Conservation (phyloP, 2,888 invertebrate species). For the Hyles lineata region DNA sequence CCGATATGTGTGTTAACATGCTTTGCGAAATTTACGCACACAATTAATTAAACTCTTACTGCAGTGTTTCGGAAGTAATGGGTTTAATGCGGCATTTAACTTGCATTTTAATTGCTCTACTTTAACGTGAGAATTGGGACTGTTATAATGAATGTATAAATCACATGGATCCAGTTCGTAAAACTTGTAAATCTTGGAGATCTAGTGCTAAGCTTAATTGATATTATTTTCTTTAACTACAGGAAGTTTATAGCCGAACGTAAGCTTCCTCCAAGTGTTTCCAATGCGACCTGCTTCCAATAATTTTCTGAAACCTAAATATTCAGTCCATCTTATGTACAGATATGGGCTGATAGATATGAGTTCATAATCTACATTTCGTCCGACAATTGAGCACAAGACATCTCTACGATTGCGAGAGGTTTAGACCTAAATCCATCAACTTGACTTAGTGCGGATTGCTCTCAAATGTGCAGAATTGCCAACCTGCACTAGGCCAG, state of each 20-base stretch:
- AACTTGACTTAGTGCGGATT: no score
- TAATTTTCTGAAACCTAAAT: no score
- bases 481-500: no score
- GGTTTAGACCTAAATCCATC: no score
- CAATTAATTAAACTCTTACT: conserved; percentile 3
- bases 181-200: not conserved
- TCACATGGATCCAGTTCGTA: not conserved
- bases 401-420: no score
- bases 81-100: not conserved
- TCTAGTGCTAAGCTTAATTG: not conserved
- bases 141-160: not conserved
- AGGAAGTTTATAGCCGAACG: not conserved
- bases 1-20: conserved; percentile 12
- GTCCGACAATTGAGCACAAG: no score
- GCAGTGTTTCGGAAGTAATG: conserved; percentile 20
- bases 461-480: no score
- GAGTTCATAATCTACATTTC: no score
- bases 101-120: conserved; percentile 9
- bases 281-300: no score
- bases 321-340: no score
- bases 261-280: not conserved
- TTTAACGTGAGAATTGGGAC: conserved; percentile 9
- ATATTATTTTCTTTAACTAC: not conserved
- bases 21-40: not conserved
- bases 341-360: no score